Conservation (phyloP, 2,888 invertebrate genomes). For the Eueremaeus valkanovi region DNA sequence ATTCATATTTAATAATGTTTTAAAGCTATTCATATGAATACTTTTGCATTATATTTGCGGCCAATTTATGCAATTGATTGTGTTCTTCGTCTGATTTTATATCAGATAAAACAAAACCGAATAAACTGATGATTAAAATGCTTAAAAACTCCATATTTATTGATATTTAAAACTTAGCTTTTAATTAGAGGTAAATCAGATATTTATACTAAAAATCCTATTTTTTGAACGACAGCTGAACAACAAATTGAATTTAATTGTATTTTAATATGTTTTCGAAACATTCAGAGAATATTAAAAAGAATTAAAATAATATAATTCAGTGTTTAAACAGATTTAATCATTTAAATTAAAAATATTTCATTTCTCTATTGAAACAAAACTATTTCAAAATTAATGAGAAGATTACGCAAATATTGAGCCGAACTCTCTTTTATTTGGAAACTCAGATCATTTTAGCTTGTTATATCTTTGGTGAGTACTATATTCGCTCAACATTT, state of each 20-base stretch:
- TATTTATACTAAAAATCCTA: neutral
- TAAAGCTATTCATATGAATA: no score
- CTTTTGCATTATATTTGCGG: slow-evolving; percentile 11
- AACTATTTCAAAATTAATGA: no score
- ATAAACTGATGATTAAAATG: neutral
- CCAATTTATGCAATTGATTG: neutral
- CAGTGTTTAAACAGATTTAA: no score
- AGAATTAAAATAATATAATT: no score
- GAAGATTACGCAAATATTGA: no score
- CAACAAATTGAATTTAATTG: neutral
- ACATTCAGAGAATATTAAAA: neutral
- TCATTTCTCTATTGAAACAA: no score
- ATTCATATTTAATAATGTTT: no score
- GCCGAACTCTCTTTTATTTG: no score
- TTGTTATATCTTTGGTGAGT: no score
- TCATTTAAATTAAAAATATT: no score
- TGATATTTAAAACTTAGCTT: neutral
- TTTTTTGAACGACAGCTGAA: neutral
- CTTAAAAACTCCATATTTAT: neutral
- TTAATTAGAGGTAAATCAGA: neutral
- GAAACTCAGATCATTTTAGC: no score
- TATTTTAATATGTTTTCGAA: neutral
- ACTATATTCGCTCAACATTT: no score
- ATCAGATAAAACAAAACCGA: neutral
- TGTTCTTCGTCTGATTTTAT: neutral